Evolutionary conservation across 2,113 vertebrate genomes (phyloP).

Genomic region (Pantherophis guttatus): DNA sequence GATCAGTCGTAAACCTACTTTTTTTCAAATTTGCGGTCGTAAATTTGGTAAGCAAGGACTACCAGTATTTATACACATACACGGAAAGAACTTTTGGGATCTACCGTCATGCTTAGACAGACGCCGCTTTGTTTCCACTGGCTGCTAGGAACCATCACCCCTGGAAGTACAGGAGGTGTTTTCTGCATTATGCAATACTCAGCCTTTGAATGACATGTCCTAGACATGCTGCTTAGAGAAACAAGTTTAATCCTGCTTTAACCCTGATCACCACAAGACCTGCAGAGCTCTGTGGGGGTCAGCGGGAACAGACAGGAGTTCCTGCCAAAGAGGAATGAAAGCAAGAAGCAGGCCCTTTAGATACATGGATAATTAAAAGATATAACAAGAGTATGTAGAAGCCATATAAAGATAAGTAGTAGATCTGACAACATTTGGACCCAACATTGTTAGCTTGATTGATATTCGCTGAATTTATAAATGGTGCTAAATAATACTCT

Average conservation of each 20-base stretch:
- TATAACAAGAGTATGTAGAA: not conserved
- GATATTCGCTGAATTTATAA: not conserved
- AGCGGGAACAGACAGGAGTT: too few species aligned
- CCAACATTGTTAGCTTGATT: not conserved
- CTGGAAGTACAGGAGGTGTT: not conserved
- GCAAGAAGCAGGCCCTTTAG: not conserved
- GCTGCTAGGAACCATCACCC: not conserved
- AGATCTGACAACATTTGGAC: not conserved
- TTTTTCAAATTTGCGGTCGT: not conserved
- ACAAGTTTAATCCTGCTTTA: not conserved
- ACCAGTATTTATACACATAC: not conserved
- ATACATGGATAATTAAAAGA: not conserved
- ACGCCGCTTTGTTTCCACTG: not conserved
- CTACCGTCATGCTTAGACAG: not conserved
- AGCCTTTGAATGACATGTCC: not conserved
- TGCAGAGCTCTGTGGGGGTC: not conserved
- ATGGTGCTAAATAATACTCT: not conserved
- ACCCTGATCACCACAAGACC: not conserved
- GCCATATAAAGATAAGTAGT: not conserved
- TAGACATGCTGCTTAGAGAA: not conserved
- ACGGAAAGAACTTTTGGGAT: not conserved
- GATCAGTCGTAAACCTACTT: not conserved
- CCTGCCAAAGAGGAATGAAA: not conserved
- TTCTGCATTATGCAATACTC: not conserved
- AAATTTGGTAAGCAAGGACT: not conserved